A percentile compares a stretch with the other conserved stretches of the same genome.
These are phyloP conservation scores for Scomberomorus guttatus DNA, from an alignment of 2,797 vertebrate species.

Conservation along the genomic window DNA sequence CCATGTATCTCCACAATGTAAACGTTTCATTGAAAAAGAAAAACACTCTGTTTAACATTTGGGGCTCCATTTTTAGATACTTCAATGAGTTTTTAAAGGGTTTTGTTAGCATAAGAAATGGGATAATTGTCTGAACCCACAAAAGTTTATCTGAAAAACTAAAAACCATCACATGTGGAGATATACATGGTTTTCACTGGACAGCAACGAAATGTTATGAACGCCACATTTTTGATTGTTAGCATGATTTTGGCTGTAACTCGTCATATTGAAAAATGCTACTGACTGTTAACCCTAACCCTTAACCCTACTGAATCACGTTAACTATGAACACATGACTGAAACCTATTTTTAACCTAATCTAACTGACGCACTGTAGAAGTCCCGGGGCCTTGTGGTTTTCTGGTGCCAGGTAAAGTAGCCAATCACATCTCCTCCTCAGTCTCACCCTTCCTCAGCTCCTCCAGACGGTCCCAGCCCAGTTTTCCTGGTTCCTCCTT, in stretches of 20 bases:
- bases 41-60: neutral
- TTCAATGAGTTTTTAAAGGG: neutral
- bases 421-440: constrained; percentile 65
- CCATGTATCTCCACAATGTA: neutral
- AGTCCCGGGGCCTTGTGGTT: constrained; percentile 95
- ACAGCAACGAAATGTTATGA: neutral
- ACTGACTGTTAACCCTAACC: constrained; percentile 53
- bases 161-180: neutral
- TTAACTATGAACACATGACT: constrained; percentile 69
- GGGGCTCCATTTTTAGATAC: neutral
- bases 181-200: constrained; percentile 14
- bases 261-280: constrained; percentile 33
- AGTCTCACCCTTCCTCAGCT: constrained; percentile 42
- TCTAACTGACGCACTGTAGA: constrained; percentile 88
- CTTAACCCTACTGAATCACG: constrained; percentile 47
- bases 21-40: neutral
- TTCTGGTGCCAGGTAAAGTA: constrained; percentile 94
- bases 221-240: neutral
- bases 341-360: constrained; percentile 87
- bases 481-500: constrained; percentile 29
- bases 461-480: constrained; percentile 53
- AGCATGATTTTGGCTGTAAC: constrained; percentile 37
- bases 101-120: neutral
- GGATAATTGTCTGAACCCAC: neutral
- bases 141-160: neutral